Evolutionary conservation across 2,797 vertebrate genomes (phyloP), one percentile per base, ranked within the genome.

Genomic region (Thaleichthys pacificus): DNA sequence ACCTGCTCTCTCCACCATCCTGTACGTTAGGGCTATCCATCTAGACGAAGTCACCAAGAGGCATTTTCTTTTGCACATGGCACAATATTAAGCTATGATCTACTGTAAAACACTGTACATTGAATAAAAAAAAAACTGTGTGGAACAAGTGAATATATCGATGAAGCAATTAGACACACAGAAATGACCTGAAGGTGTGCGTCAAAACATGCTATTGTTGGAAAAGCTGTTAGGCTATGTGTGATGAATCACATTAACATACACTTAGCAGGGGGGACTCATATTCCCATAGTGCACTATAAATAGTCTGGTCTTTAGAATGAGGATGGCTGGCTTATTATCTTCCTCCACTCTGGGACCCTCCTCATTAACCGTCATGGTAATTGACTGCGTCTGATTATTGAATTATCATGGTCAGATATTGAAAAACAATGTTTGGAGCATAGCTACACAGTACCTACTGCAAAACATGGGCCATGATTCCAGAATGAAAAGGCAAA

Each of bases 41-140:
- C 71, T 54, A 71, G n/a, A 78, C 68, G 72, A 80, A 28, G 80
- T 73, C 80, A 68, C 26, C 15, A 74, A 65, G 76, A 87, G 68
- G 65, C 80, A 63, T 84, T 86, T 88, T 89, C 88, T 85, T 85
- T 86, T 86, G 80, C 68, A 85, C 89, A 90, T 92, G 91, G 77
- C 86, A 69, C 82, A 47, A 47, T 80, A 80, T 86, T 67, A 78
- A 80, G 67, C 78, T 61, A 61, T 61, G 63, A 75, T 70, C 68
- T 71, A 70, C 63, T 90, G 84, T 91, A 81, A 89, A 78, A 86
- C 78, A 75, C 62, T 88, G 86, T 88, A 85, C 72, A 83, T 88
- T 90, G 82, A 89, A 89, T 87, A 89, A 91, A 91, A 89, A 91
- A 87, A 89, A 63, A 88, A 77, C 76, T 87, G 87, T 88, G 83